A percentile compares a stretch with the other conserved stretches of the same genome.
These are phyloP conservation scores for Sarcoramphus papa DNA, from an alignment of 2,797 vertebrate genomes.

Conservation along the genomic window DNA sequence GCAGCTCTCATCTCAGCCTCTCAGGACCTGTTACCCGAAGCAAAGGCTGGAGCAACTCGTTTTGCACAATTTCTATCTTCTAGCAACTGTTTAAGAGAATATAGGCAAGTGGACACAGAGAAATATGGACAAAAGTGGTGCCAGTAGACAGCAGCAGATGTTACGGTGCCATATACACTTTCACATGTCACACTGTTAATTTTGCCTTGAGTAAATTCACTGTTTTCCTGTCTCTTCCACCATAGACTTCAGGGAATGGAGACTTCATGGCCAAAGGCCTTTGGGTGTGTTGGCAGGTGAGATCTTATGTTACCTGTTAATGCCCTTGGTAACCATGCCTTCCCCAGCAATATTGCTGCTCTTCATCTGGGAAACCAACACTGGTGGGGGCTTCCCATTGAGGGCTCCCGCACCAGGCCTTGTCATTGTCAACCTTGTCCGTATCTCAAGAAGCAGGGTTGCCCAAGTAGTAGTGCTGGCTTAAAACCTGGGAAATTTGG, in stretches of 20 bases:
- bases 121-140: neutral
- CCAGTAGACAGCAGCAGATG: neutral
- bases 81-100: neutral
- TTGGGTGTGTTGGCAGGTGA: neutral
- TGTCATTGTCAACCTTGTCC: neutral
- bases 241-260: neutral
- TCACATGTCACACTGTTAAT: neutral
- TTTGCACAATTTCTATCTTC: neutral
- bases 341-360: fast-evolving
- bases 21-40: neutral
- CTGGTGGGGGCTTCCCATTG: neutral
- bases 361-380: neutral
- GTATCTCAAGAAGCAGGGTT: neutral
- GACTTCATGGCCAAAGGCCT: neutral
- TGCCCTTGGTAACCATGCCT: neutral
- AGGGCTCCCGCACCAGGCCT: neutral
- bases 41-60: neutral
- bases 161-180: neutral
- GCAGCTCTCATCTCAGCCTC: neutral
- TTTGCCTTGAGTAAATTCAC: neutral
- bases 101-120: neutral
- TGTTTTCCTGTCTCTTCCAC: neutral
- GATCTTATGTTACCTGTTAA: neutral
- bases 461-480: too few relatives aligned
- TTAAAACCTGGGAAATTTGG: neutral